phyloP scores from a whole-genome alignment of 2,888 invertebrate genomes.

The Sphaerophoria rueppellii region DNA sequence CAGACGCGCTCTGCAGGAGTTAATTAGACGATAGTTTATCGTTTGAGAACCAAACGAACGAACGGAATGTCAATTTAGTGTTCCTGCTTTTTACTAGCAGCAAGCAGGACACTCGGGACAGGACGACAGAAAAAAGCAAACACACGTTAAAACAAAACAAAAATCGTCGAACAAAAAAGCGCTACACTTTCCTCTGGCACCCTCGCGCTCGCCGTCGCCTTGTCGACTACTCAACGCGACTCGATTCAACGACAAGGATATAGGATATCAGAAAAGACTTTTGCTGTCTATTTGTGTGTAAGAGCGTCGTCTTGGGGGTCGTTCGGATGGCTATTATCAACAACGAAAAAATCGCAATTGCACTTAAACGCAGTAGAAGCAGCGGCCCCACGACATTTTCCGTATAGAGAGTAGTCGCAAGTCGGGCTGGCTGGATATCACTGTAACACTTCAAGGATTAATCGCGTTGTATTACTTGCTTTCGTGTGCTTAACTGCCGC shows the following conservation, averaged over 20 bases:
- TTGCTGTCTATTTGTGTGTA: background rate
- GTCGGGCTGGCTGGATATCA: constrained; percentile 43
- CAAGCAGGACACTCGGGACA: constrained; percentile 49
- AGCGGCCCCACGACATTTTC: constrained; percentile 22
- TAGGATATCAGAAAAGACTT: constrained; percentile 10
- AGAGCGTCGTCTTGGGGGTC: background rate
- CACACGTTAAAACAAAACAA: background rate
- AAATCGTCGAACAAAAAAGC: constrained; percentile 27
- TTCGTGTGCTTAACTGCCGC: constrained; percentile 35
- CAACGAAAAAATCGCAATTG: constrained; percentile 42
- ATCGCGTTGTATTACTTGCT: background rate
- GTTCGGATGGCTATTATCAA: constrained; percentile 37
- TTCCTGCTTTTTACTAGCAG: constrained; percentile 35
- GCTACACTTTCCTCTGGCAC: constrained; percentile 58
- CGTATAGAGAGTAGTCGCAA: constrained; percentile 13
- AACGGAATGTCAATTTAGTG: constrained; percentile 59
- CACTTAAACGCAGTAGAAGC: constrained; percentile 60
- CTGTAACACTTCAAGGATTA: constrained; percentile 51
- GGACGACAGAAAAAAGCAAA: constrained; percentile 17
- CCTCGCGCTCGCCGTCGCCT: background rate
- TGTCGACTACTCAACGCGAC: no score
- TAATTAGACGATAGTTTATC: constrained; percentile 41
- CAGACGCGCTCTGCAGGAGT: constrained; percentile 48
- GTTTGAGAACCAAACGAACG: constrained; percentile 26
- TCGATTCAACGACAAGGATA: constrained; percentile 9